Conservation (phyloP, 2,113 vertebrate species). For the Hemiprocne comata region DNA sequence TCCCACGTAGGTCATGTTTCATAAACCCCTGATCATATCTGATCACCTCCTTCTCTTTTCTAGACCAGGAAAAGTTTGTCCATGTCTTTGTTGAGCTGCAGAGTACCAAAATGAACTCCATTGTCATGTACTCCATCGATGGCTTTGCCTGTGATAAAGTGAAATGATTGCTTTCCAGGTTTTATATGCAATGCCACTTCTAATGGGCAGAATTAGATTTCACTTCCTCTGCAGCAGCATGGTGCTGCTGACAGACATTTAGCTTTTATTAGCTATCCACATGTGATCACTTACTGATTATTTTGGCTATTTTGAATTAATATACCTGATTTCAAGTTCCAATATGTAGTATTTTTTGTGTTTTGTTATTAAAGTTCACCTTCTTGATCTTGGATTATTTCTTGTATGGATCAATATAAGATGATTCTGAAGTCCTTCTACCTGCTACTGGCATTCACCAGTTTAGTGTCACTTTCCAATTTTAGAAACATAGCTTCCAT, state of each 20-base stretch:
- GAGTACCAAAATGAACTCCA: neutral
- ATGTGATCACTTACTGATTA: neutral
- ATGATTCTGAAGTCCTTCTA: neutral
- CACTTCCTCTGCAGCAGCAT: neutral
- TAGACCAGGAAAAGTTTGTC: neutral
- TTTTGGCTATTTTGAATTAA: neutral
- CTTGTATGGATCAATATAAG: neutral
- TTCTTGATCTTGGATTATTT: neutral
- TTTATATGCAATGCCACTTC: neutral
- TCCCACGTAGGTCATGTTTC: neutral
- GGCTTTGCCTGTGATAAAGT: neutral
- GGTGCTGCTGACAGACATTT: rapidly evolving
- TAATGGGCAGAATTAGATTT: neutral
- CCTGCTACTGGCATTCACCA: neutral
- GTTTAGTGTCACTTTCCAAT: neutral
- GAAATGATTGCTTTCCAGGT: neutral
- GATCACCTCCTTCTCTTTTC: neutral
- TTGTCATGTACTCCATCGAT: too few species aligned
- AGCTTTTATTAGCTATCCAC: neutral
- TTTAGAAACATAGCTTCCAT: neutral
- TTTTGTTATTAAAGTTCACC: neutral
- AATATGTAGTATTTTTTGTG: neutral
- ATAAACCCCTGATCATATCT: neutral
- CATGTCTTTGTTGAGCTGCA: neutral
- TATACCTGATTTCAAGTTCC: neutral